A percentile compares a stretch with the other conserved stretches of the same genome.
These are phyloP conservation scores for Nesoenas mayeri DNA, from an alignment of 2,113 vertebrate species.

Conservation along the genomic window DNA sequence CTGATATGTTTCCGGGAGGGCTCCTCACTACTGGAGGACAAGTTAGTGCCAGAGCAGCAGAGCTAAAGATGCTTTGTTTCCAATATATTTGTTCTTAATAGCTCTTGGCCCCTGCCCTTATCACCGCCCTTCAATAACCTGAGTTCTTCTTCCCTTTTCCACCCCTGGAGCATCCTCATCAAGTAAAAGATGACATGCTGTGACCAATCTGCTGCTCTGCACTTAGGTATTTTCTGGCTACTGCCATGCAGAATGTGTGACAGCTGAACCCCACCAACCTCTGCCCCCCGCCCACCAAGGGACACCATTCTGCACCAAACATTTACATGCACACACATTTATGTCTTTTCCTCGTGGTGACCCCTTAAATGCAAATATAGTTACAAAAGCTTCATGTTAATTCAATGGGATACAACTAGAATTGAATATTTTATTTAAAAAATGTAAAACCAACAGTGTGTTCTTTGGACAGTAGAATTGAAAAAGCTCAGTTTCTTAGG, in stretches of 20 bases:
- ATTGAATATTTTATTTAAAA: not conserved
- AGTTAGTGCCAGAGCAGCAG: not conserved
- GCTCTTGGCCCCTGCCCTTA: not conserved
- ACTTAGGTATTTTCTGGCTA: not conserved
- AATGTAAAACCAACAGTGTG: not conserved
- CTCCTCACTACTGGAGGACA: not conserved
- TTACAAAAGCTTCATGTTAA: not conserved
- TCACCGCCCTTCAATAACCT: not conserved
- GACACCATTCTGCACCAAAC: not conserved
- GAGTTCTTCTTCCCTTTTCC: not conserved
- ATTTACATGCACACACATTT: not conserved
- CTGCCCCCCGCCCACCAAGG: not conserved
- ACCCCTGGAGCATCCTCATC: not conserved
- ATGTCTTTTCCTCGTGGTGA: not conserved
- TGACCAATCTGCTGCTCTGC: not conserved
- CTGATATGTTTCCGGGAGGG: not conserved
- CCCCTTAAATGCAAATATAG: not conserved
- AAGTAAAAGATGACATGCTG: not conserved
- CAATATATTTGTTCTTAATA: not conserved
- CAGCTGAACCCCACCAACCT: not conserved
- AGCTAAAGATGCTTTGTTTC: not conserved
- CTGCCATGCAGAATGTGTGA: not conserved
- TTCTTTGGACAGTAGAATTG: not conserved
- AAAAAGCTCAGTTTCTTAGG: not conserved
- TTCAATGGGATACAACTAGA: not conserved